Conservation (phyloP, 2,113 vertebrate species). For the Anhinga anhinga region DNA sequence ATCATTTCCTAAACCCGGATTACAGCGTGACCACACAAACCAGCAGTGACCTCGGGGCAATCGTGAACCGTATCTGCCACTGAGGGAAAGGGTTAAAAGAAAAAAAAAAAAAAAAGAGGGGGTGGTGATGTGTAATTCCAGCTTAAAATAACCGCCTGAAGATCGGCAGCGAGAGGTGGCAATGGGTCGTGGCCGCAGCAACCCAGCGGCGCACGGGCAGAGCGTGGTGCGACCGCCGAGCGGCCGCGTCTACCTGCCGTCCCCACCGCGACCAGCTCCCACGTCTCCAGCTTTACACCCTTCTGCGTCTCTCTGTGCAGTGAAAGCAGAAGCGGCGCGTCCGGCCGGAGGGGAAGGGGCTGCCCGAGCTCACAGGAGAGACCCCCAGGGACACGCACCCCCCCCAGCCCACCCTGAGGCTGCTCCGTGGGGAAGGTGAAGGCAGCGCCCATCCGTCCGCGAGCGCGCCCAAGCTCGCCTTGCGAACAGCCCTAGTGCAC, state of each 20-base stretch:
- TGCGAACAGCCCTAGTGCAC: neutral
- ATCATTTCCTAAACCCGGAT: neutral
- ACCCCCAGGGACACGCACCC: too few species aligned
- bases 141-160: neutral
- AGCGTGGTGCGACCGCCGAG: neutral
- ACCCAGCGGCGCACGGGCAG: neutral
- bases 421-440: neutral
- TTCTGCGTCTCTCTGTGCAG: accelerated
- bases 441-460: neutral
- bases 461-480: accelerated
- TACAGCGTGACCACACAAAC: neutral
- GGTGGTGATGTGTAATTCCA: neutral
- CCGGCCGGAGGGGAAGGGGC: neutral
- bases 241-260: neutral
- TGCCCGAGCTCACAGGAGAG: neutral
- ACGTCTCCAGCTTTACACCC: neutral
- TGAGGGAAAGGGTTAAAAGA: too few species aligned
- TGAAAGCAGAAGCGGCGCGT: neutral
- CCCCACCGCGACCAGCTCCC: neutral
- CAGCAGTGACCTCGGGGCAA: neutral
- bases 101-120: too few species aligned
- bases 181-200: neutral
- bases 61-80: accelerated
- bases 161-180: neutral
- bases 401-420: neutral